Conservation (phyloP, 2,888 invertebrate species). For the Carterocephalus palaemon region DNA sequence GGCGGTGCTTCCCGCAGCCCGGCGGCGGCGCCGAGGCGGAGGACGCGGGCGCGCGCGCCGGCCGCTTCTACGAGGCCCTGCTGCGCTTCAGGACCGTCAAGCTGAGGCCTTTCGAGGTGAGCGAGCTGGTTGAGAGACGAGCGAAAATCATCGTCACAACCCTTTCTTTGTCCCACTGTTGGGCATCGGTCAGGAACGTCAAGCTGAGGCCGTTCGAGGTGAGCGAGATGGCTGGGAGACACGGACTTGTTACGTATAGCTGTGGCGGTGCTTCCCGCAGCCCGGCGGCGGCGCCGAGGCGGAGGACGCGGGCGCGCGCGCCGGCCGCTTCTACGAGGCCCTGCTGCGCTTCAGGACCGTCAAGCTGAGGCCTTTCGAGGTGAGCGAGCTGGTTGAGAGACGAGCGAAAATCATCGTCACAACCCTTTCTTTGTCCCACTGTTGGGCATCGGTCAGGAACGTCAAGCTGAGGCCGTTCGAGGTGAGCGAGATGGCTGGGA, state of each 20-base stretch:
- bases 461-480: no score
- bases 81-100: conserved; percentile 92
- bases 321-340: conserved; percentile 93
- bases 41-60: conserved; percentile 88
- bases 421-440: no score
- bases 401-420: no score
- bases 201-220: no score
- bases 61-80: conserved; percentile 93
- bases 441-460: no score
- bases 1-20: conserved; percentile 95
- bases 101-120: conserved; percentile 90
- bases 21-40: conserved; percentile 84
- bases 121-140: conserved; percentile 23
- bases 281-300: conserved; percentile 83
- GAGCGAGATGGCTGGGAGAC: no score
- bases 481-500: no score
- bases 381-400: conserved; percentile 45
- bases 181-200: no score
- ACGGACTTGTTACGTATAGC: no score
- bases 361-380: conserved; percentile 91
- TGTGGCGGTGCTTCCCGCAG: conserved; percentile 96
- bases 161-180: no score
- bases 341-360: conserved; percentile 92
- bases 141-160: no score
- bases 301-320: conserved; percentile 89